These are phyloP conservation scores for Salminus brasiliensis DNA, from an alignment of 2,113 vertebrate genomes.

Conservation along the genomic window DNA sequence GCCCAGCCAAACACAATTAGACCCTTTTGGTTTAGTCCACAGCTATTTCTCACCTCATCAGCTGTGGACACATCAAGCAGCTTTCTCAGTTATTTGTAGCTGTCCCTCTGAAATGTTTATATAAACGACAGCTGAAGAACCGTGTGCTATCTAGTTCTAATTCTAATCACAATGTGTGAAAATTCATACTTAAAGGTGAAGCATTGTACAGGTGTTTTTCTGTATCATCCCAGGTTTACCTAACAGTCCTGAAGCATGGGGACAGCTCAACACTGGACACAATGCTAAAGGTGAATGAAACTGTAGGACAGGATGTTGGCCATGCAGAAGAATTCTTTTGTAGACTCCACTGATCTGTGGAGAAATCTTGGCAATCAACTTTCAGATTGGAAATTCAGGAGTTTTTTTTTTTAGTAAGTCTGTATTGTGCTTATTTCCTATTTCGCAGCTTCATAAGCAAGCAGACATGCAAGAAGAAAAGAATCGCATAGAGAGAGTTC, in stretches of 20 bases:
- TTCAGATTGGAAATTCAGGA: background rate
- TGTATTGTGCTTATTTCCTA: background rate
- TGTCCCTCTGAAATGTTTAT: background rate
- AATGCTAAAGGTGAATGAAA: conserved; percentile 89
- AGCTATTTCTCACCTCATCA: background rate
- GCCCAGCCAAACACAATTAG: background rate
- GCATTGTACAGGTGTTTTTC: conserved; percentile 25
- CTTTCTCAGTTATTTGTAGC: background rate
- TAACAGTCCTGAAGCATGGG: conserved; percentile 95
- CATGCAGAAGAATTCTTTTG: background rate
- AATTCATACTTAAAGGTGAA: background rate
- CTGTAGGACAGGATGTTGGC: background rate
- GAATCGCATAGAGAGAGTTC: conserved; percentile 93
- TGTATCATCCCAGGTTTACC: conserved; percentile 83
- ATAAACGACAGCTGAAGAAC: background rate
- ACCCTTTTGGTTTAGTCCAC: background rate
- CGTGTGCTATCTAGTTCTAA: background rate
- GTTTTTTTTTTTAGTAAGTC: background rate
- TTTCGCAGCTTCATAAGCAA: conserved; percentile 91
- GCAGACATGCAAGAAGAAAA: conserved; percentile 99
- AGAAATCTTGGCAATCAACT: background rate
- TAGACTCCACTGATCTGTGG: background rate
- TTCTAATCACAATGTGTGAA: background rate
- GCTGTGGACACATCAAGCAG: background rate
- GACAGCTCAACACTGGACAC: conserved; percentile 89